These are phyloP conservation scores for Allygus modestus DNA, from an alignment of 2,888 invertebrate genomes.

Conservation along the genomic window DNA sequence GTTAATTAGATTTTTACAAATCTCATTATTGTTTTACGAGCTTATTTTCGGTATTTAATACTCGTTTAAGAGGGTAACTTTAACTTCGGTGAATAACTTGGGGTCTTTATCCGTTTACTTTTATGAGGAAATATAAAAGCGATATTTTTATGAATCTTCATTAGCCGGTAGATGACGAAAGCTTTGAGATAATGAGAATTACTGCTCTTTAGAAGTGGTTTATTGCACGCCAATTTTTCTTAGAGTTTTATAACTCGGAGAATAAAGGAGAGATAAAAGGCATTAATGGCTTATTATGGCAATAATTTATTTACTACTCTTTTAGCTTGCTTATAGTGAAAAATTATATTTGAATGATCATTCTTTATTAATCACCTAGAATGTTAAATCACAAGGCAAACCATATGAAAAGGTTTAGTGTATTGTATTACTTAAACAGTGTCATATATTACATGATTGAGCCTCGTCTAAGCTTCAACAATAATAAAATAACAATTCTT, in stretches of 20 bases:
- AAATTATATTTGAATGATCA: no score
- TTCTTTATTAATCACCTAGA: no score
- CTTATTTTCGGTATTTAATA: background rate
- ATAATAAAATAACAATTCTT: no score
- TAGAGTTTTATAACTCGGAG: background rate
- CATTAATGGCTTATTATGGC: no score
- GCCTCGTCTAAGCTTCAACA: no score
- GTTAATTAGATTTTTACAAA: slow-evolving; percentile 28
- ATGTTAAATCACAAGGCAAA: no score
- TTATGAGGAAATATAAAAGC: background rate
- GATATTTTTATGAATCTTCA: slow-evolving; percentile 8
- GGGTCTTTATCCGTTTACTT: background rate
- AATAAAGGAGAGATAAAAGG: no score
- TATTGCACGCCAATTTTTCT: background rate
- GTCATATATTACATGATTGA: no score
- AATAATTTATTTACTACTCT: no score
- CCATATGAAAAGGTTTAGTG: no score
- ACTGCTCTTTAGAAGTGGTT: background rate
- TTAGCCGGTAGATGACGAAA: background rate
- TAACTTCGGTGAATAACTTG: background rate
- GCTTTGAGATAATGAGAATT: background rate
- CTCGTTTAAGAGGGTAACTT: background rate
- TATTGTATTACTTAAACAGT: no score
- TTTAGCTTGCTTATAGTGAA: no score
- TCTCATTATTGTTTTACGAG: slow-evolving; percentile 16